Percentiles rank a stretch among this genome's conserved stretches.
phyloP scores from a whole-genome alignment of 1,140 invertebrate genomes.

The Hyposmocoma kahamanoa region DNA sequence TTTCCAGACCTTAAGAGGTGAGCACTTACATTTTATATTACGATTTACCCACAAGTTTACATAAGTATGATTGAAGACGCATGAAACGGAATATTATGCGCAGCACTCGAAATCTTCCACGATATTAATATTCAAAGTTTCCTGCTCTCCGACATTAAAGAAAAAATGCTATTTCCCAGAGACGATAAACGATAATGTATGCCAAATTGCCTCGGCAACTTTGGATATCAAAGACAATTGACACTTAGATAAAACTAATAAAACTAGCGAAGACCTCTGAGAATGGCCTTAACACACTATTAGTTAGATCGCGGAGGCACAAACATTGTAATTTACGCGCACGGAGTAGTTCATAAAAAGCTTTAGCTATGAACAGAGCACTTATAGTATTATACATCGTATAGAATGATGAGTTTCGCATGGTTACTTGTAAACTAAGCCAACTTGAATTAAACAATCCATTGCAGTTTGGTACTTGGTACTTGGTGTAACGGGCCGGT shows the following conservation, averaged over 20 bases:
- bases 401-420: constrained; percentile 1
- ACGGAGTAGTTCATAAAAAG: background rate
- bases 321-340: constrained; percentile 20
- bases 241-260: constrained; percentile 22
- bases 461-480: constrained; percentile 33
- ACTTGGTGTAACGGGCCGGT: too few relatives aligned
- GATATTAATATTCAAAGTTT: too few relatives aligned
- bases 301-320: constrained; percentile 8
- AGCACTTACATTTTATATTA: too few relatives aligned
- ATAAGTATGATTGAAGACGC: too few relatives aligned
- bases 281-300: constrained; percentile 14
- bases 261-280: constrained; percentile 14
- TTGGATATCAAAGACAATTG: constrained; percentile 18
- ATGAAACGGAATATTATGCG: too few relatives aligned
- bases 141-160: too few relatives aligned
- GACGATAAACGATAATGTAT: too few relatives aligned
- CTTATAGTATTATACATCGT: background rate
- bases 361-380: background rate
- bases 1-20: too few relatives aligned
- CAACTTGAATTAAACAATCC: constrained; percentile 17
- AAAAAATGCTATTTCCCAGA: too few relatives aligned
- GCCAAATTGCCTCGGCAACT: too few relatives aligned
- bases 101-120: too few relatives aligned
- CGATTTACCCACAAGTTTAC: too few relatives aligned
- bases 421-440: constrained; percentile 12